These are phyloP conservation scores for Lepisosteus osseus DNA, from an alignment of 2,113 vertebrate species.

Conservation along the genomic window DNA sequence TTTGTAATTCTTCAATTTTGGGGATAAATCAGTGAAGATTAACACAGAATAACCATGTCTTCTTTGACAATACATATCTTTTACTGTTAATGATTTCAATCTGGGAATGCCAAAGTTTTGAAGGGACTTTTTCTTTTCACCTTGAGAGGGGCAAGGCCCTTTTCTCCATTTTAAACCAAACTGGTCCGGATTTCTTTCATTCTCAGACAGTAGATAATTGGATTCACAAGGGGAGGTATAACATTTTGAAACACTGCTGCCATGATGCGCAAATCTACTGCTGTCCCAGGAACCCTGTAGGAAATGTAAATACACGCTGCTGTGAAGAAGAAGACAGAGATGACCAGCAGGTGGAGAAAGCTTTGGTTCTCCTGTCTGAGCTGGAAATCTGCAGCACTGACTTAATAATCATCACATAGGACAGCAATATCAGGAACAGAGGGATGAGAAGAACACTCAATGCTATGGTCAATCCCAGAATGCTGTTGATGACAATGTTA, in stretches of 20 bases:
- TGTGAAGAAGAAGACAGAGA: not conserved
- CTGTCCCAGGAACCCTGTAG: not conserved
- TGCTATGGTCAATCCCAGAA: not conserved
- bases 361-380: not conserved
- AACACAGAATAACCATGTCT: no score
- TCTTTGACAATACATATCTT: no score
- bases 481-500: not conserved
- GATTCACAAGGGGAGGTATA: not conserved
- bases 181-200: not conserved
- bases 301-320: not conserved
- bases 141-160: not conserved
- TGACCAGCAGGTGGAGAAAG: not conserved
- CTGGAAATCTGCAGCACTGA: not conserved
- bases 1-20: no score
- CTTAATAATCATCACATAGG: not conserved
- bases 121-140: not conserved
- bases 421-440: not conserved
- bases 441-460: not conserved
- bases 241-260: not conserved
- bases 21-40: no score
- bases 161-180: not conserved
- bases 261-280: not conserved
- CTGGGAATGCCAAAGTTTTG: no score
- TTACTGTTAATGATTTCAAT: no score
- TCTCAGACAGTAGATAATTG: not conserved